phyloP scores from a whole-genome alignment of 2,113 vertebrate genomes.

The Platysteira castanea region DNA sequence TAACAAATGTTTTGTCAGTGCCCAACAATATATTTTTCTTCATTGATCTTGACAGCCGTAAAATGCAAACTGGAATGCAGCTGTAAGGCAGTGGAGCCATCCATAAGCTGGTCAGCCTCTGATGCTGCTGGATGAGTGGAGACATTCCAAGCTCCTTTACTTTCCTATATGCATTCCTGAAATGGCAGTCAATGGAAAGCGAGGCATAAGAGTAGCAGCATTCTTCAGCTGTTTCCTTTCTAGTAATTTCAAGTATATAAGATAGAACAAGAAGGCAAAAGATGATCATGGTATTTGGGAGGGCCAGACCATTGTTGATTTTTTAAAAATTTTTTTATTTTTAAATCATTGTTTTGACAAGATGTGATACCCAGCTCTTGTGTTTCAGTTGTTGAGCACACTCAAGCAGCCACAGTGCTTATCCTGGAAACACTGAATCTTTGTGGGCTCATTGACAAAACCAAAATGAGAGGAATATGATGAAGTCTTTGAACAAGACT shows the following conservation, averaged over 20 bases:
- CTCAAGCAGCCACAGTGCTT: background rate
- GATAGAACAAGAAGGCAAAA: background rate
- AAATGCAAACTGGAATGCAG: constrained; percentile 40
- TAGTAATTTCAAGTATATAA: constrained; percentile 45
- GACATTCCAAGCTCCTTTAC: constrained; percentile 81
- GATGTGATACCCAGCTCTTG: background rate
- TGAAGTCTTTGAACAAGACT: background rate
- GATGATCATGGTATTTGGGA: background rate
- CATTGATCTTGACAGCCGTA: background rate
- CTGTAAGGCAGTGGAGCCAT: background rate
- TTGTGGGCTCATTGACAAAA: background rate
- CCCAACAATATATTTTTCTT: constrained; percentile 7
- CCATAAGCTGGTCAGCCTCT: constrained; percentile 21
- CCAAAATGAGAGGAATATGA: background rate
- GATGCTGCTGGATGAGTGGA: constrained; percentile 71
- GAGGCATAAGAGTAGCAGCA: constrained; percentile 77
- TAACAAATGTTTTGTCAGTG: background rate
- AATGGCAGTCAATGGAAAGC: constrained; percentile 84
- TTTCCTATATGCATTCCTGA: constrained; percentile 80
- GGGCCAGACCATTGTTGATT: background rate
- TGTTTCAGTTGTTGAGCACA: background rate
- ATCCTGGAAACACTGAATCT: background rate
- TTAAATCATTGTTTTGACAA: background rate
- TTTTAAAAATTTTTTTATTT: background rate
- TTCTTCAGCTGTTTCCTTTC: constrained; percentile 88